Evolutionary conservation across 2,888 invertebrate genomes (phyloP).

Genomic region (Meliscaeva auricollis): DNA sequence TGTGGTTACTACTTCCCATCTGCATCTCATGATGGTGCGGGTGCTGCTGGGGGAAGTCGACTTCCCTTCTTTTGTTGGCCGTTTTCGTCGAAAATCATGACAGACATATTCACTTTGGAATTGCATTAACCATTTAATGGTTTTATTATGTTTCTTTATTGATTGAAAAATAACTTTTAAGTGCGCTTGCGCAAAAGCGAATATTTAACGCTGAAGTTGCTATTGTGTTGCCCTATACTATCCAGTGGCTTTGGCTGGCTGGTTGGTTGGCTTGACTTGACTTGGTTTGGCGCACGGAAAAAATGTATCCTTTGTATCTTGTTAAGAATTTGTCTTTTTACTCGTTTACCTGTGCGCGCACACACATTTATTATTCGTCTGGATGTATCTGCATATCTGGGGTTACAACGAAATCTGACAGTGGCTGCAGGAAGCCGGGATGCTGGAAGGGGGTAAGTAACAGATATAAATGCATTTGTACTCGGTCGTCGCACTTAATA

Average conservation of each 20-base stretch:
- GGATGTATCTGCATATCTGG: slow-evolving; percentile 61
- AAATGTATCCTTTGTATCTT: slow-evolving; percentile 62
- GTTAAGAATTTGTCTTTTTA: slow-evolving; percentile 62
- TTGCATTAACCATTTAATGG: slow-evolving; percentile 78
- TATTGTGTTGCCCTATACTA: slow-evolving; percentile 52
- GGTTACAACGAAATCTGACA: slow-evolving; percentile 13
- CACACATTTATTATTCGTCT: slow-evolving; percentile 56
- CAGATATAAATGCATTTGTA: slow-evolving; percentile 74
- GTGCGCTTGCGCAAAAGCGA: slow-evolving; percentile 74
- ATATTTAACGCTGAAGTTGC: slow-evolving; percentile 64
- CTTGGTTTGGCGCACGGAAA: slow-evolving; percentile 37
- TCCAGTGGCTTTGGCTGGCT: not conserved
- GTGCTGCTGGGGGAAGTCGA: slow-evolving; percentile 45
- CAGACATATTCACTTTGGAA: slow-evolving; percentile 78
- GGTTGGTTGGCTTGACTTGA: not conserved
- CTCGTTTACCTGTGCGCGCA: slow-evolving; percentile 40
- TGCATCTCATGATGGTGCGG: slow-evolving; percentile 49
- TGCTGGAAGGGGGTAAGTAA: slow-evolving; percentile 40
- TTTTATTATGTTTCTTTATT: slow-evolving; percentile 77
- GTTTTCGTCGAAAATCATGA: slow-evolving; percentile 73
- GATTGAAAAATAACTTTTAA: slow-evolving; percentile 77
- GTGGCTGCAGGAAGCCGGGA: not conserved
- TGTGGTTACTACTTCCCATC: slow-evolving; percentile 36
- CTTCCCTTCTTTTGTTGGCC: slow-evolving; percentile 68
- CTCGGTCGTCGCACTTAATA: slow-evolving; percentile 82